Conservation (phyloP, 2,888 invertebrate genomes). For the Trachelus stipa region DNA sequence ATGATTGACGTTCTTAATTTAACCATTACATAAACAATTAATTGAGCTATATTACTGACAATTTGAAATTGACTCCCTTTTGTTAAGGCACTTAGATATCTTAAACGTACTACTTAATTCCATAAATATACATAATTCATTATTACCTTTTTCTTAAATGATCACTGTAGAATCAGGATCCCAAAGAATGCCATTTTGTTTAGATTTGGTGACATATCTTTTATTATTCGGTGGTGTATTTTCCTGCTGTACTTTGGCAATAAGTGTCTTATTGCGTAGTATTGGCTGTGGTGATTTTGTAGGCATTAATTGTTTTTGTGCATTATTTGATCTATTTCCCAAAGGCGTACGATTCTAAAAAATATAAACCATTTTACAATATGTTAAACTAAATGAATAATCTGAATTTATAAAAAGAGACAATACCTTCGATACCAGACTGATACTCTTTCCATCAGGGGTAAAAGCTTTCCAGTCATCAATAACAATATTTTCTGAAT, state of each 20-base stretch:
- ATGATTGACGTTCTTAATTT: slow-evolving; percentile 12
- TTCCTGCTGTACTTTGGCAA: slow-evolving; percentile 18
- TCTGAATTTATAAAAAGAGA: slow-evolving; percentile 8
- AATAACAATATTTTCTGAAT: slow-evolving; percentile 30
- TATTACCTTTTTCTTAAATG: slow-evolving; percentile 7
- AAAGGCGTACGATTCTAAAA: slow-evolving; percentile 56
- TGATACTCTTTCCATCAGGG: slow-evolving; percentile 33
- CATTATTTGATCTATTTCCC: slow-evolving; percentile 55
- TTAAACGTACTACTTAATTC: slow-evolving; percentile 5
- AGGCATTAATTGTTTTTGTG: slow-evolving; percentile 29
- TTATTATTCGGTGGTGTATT: slow-evolving; percentile 20
- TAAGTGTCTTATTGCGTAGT: slow-evolving; percentile 16
- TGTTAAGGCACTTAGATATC: neutral
- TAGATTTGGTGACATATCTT: slow-evolving; percentile 11
- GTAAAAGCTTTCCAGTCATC: slow-evolving; percentile 39
- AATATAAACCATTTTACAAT: slow-evolving; percentile 2
- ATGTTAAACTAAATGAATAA: neutral
- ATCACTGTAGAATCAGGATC: slow-evolving; percentile 22
- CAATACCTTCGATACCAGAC: slow-evolving; percentile 36
- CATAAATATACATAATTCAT: slow-evolving; percentile 1
- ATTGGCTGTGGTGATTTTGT: slow-evolving; percentile 23
- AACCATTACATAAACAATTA: slow-evolving; percentile 3
- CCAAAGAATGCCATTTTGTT: slow-evolving; percentile 19
- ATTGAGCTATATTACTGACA: neutral
- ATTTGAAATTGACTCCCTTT: neutral